Conservation (phyloP, 2,888 invertebrate species). For the Epsilonema sp. region DNA sequence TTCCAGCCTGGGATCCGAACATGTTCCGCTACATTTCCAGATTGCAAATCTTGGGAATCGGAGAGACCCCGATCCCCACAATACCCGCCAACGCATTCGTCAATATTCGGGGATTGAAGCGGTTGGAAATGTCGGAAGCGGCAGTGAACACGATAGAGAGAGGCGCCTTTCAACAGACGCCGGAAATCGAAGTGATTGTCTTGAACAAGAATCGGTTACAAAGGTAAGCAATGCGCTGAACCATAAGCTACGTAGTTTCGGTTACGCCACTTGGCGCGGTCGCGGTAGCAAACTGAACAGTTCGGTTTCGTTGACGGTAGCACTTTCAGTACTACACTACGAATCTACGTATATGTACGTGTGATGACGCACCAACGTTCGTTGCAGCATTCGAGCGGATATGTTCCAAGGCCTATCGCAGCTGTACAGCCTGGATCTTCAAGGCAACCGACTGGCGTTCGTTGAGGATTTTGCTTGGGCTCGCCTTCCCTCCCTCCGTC, state of each 20-base stretch:
- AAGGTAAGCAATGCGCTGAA: constrained; percentile 1
- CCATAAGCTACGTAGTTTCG: background rate
- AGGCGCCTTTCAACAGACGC: constrained; percentile 26
- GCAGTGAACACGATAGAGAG: constrained; percentile 25
- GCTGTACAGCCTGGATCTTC: constrained; percentile 25
- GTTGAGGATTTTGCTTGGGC: constrained; percentile 25
- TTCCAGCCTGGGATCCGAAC: constrained; percentile 23
- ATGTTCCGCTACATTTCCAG: constrained; percentile 17
- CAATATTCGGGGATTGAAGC: constrained; percentile 23
- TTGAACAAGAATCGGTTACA: constrained; percentile 25
- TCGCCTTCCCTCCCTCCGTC: constrained; percentile 22
- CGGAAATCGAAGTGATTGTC: constrained; percentile 26
- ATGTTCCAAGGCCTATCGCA: constrained; percentile 25
- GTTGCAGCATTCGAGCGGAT: constrained; percentile 23
- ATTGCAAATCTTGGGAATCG: constrained; percentile 16
- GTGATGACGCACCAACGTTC: too few relatives aligned
- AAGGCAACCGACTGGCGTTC: constrained; percentile 22
- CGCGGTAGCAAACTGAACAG: too few relatives aligned
- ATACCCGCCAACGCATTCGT: constrained; percentile 26
- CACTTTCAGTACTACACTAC: too few relatives aligned
- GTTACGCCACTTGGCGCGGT: background rate
- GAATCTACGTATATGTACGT: too few relatives aligned
- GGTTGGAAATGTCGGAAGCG: constrained; percentile 28
- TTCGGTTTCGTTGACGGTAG: too few relatives aligned
- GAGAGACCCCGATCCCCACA: constrained; percentile 26